Conservation (phyloP, 2,888 invertebrate genomes). For the Papilio elwesi region DNA sequence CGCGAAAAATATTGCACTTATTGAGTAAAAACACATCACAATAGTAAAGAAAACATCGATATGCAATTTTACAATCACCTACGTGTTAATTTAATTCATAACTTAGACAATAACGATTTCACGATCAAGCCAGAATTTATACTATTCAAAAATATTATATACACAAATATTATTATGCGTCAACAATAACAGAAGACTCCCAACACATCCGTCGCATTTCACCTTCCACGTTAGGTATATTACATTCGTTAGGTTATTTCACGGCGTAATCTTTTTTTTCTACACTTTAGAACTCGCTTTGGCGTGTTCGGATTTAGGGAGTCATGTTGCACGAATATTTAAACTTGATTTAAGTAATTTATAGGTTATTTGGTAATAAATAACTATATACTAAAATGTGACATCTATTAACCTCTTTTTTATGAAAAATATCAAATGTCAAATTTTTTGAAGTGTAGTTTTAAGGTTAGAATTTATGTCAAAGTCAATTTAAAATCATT, state of each 20-base stretch:
- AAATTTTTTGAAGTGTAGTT: neutral
- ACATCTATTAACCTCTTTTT: neutral
- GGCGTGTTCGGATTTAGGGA: neutral
- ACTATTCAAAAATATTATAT: conserved; percentile 17
- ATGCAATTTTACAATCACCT: conserved; percentile 39
- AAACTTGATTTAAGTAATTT: neutral
- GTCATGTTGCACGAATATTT: neutral
- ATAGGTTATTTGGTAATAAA: neutral
- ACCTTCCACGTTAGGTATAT: neutral
- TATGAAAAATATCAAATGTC: neutral
- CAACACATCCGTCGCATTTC: neutral
- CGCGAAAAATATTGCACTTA: conserved; percentile 37
- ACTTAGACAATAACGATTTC: conserved; percentile 23
- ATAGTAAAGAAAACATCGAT: conserved; percentile 35
- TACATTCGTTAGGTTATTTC: too few species aligned
- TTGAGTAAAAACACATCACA: neutral
- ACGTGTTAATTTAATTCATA: conserved; percentile 31
- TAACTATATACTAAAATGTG: neutral
- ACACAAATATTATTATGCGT: conserved; percentile 31
- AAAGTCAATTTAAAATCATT: neutral
- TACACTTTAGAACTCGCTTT: neutral
- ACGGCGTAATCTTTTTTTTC: too few species aligned
- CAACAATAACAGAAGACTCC: neutral
- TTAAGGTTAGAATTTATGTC: conserved; percentile 7
- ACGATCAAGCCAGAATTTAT: conserved; percentile 19